These are phyloP conservation scores for Neopelma chrysocephalum DNA, from an alignment of 2,797 vertebrate genomes.

Conservation along the genomic window DNA sequence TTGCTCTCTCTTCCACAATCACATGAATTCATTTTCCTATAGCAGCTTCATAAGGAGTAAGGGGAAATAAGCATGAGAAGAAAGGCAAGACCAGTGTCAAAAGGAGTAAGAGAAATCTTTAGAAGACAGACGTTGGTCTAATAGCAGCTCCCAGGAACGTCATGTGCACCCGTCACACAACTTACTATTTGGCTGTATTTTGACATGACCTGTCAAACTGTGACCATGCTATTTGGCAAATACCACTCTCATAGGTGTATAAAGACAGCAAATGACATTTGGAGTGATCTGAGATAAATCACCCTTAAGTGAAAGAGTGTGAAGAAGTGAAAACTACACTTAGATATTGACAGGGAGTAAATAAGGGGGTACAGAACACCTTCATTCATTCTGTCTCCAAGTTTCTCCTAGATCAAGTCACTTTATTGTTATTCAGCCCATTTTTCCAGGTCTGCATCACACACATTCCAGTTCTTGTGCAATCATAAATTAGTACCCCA, in stretches of 20 bases:
- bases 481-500: not conserved
- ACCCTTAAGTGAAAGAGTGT: not conserved
- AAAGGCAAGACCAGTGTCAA: not conserved
- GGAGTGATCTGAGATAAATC: not conserved
- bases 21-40: not conserved
- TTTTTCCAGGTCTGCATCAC: not conserved
- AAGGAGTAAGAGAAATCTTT: not conserved
- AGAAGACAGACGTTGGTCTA: not conserved
- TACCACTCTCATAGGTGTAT: not conserved
- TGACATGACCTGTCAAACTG: slow-evolving; percentile 39
- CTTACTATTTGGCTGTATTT: slow-evolving; percentile 22
- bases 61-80: not conserved
- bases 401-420: not conserved
- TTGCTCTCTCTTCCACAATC: not conserved
- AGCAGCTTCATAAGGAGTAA: not conserved
- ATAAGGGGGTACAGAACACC: not conserved
- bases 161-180: not conserved
- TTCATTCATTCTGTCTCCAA: not conserved
- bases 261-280: not conserved
- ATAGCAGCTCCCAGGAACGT: not conserved
- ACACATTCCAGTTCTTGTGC: not conserved
- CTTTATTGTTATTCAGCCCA: not conserved
- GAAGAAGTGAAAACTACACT: not conserved
- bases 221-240: slow-evolving; percentile 30
- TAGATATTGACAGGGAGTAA: not conserved